Evolutionary conservation across 2,888 invertebrate genomes (phyloP), one percentile per base, ranked within the genome.

Genomic region (Agrotis segetum): DNA sequence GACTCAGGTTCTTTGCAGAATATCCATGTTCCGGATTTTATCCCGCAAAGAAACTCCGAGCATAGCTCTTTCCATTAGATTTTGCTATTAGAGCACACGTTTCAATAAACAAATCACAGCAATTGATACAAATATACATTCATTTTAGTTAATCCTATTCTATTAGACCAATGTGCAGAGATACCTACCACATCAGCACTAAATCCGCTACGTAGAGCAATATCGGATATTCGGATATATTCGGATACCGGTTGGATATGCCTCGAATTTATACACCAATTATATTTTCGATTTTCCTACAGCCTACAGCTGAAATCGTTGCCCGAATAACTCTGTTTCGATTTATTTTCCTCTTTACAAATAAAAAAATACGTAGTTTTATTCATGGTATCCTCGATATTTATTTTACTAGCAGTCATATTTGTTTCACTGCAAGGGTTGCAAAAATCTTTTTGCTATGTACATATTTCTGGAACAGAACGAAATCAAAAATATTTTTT

Each of bases 181-280:
- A 4, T 46, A 49, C 29, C n/a, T 13, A 14, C 61, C 24, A 50
- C 52, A 52, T 67, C 59, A 9, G 21, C 63, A 64, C 24, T 79
- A 68, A 68, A 79, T 68, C 64, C 49, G 1, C 16, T 64, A 24
- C 40, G 62, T 29, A 49, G 52, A 29, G 21, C 52, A n/a, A 61
- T 52, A 67, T 64, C 24, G 29, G 53, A 69, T 77, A 60, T 59
- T 50, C 6, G 24, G 29, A 61, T 52, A 65, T 47, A 34, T 71
- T 40, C 58, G 21, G 44, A 47, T 65, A 62, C 46, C 5, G 11
- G 0, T 34, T 56, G 16, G 40, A 74, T 56, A 58, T 46, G 9
- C 44, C 40, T 61, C 17, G 44, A 64, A 67, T 79, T 67, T 67
- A 56, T 74, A 19, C 46, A 46, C 16, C 67, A 60, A 79, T 67